Conservation (phyloP, 2,797 vertebrate genomes). For the Sphaeramia orbicularis region DNA sequence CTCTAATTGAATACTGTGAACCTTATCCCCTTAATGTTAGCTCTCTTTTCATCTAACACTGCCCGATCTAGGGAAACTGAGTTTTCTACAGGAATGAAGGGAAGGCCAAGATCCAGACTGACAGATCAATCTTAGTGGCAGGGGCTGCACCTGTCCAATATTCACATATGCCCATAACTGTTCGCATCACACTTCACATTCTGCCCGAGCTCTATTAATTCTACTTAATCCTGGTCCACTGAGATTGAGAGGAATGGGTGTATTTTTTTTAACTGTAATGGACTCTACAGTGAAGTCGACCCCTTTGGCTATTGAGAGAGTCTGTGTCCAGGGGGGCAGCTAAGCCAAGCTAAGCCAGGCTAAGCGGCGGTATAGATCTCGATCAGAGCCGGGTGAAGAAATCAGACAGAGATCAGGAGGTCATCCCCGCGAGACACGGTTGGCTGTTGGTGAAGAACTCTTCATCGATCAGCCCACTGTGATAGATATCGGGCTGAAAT, state of each 20-base stretch:
- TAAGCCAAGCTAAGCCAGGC: slow-evolving; percentile 73
- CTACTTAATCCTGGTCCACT: slow-evolving; percentile 45
- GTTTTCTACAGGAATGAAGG: slow-evolving; percentile 30
- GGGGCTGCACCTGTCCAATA: slow-evolving; percentile 25
- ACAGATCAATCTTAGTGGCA: slow-evolving; percentile 54
- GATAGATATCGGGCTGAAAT: slow-evolving; percentile 69
- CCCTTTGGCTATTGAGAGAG: slow-evolving; percentile 61
- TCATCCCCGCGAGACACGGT: slow-evolving; percentile 59
- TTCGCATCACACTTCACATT: slow-evolving; percentile 51
- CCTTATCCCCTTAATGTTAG: background rate
- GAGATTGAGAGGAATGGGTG: slow-evolving; percentile 49
- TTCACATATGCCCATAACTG: slow-evolving; percentile 41
- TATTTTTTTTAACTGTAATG: slow-evolving; percentile 58
- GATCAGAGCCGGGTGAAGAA: slow-evolving; percentile 70
- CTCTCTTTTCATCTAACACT: slow-evolving; percentile 15
- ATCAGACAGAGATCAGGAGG: slow-evolving; percentile 76
- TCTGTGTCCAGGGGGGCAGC: slow-evolving; percentile 70
- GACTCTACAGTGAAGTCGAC: slow-evolving; percentile 62
- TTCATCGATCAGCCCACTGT: slow-evolving; percentile 61
- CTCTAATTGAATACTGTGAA: slow-evolving; percentile 30
- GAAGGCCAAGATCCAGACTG: slow-evolving; percentile 33
- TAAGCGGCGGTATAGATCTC: slow-evolving; percentile 77
- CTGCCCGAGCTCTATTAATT: slow-evolving; percentile 39
- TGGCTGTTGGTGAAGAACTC: slow-evolving; percentile 64
- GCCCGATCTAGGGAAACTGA: slow-evolving; percentile 20